phyloP scores from a whole-genome alignment of 2,797 vertebrate genomes.

The Periparus ater region DNA sequence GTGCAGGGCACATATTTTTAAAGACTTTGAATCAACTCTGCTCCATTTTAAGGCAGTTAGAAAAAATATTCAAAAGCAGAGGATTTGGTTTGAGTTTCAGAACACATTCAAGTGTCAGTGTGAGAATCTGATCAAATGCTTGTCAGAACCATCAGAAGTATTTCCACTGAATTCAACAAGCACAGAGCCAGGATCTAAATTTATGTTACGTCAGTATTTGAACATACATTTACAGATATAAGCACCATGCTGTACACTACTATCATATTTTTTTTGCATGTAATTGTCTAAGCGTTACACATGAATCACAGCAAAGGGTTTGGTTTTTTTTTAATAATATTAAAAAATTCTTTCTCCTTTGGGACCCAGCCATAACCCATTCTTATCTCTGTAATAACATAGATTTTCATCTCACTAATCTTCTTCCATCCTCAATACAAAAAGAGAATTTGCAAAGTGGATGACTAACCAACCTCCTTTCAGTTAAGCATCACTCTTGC shows the following conservation, averaged over 20 bases:
- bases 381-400: slow-evolving; percentile 16
- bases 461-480: slow-evolving; percentile 39
- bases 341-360: not conserved
- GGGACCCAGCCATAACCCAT: not conserved
- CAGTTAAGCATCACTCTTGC: not conserved
- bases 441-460: slow-evolving; percentile 20
- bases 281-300: not conserved
- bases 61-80: not conserved
- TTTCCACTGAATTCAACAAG: not conserved
- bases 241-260: not conserved
- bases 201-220: not conserved
- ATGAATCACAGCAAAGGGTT: not conserved
- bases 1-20: not conserved
- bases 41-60: not conserved
- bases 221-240: not conserved
- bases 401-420: slow-evolving; percentile 38
- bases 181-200: not conserved
- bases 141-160: not conserved
- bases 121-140: not conserved
- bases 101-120: not conserved
- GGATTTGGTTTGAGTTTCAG: not conserved
- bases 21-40: not conserved
- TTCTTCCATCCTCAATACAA: not conserved
- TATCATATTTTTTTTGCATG: not conserved
- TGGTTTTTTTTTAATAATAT: not conserved